A percentile compares a stretch with the other conserved stretches of the same genome.
phyloP scores from a whole-genome alignment of 2,888 invertebrate species.

The Cotesia congregata region DNA sequence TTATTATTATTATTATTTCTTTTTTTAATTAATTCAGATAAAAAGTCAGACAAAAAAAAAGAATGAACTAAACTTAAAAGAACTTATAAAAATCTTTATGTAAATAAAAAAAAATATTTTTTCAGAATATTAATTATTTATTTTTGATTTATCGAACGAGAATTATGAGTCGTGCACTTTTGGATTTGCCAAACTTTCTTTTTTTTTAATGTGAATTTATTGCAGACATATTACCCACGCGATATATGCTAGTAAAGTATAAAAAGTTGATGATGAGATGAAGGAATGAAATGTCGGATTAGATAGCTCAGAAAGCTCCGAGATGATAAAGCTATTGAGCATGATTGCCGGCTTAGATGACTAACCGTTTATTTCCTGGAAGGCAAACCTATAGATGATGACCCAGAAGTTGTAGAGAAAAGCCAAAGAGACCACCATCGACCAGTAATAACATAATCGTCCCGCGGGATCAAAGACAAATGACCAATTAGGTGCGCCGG shows the following conservation, averaged over 20 bases:
- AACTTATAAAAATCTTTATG: no score
- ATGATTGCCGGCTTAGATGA: conserved; percentile 48
- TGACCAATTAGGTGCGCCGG: conserved; percentile 85
- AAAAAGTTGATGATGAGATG: not conserved
- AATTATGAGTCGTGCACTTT: no score
- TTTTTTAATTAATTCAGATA: no score
- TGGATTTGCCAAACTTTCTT: no score
- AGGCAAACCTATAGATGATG: conserved; percentile 98
- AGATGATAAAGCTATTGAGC: not conserved
- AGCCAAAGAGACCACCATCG: conserved; percentile 95
- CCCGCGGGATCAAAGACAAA: conserved; percentile 99
- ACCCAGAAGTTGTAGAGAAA: conserved; percentile 98
- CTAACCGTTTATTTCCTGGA: conserved; percentile 95
- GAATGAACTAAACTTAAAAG: no score
- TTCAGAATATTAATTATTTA: no score
- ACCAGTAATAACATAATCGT: conserved; percentile 96
- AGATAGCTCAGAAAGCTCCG: not conserved
- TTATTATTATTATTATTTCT: no score
- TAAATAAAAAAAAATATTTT: no score
- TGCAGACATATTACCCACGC: no score
- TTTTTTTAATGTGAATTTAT: no score
- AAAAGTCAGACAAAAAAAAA: no score
- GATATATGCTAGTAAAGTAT: not conserved
- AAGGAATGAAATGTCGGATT: not conserved
- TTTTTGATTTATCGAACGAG: no score